Conservation (phyloP, 2,888 invertebrate genomes). For the Cantharis rufa region DNA sequence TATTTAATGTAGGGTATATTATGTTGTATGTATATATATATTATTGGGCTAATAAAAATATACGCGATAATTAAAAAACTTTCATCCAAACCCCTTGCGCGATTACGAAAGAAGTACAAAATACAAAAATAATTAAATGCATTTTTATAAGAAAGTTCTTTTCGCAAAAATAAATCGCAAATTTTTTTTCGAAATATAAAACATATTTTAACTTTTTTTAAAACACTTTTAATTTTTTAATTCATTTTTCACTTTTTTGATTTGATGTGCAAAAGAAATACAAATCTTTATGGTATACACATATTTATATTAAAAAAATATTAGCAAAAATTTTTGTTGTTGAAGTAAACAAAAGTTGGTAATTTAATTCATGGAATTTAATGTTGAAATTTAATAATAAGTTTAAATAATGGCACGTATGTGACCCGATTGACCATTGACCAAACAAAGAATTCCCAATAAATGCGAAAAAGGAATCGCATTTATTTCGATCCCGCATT, state of each 20-base stretch:
- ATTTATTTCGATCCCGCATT: neutral
- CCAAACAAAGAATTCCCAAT: neutral
- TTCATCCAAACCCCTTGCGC: too few relatives aligned
- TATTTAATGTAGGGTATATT: too few relatives aligned
- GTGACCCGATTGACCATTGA: neutral
- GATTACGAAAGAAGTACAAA: too few relatives aligned
- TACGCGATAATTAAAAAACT: too few relatives aligned
- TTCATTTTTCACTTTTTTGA: neutral
- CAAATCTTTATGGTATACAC: neutral
- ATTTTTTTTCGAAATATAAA: too few relatives aligned
- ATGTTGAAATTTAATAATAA: neutral
- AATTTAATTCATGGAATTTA: neutral
- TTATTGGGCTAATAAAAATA: too few relatives aligned
- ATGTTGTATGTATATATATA: too few relatives aligned
- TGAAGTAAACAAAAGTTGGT: neutral
- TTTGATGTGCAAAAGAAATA: neutral
- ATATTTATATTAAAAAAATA: neutral
- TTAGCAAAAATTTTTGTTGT: too few relatives aligned
- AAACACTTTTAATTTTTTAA: neutral
- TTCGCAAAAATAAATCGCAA: too few relatives aligned
- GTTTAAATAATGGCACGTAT: neutral
- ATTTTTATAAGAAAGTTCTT: too few relatives aligned
- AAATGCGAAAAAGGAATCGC: neutral
- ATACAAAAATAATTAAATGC: too few relatives aligned
- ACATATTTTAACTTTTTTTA: neutral